Percentiles rank a stretch among this genome's conserved stretches.
Conservation (phyloP, 2,113 vertebrate species). For the Nettapus auritus region DNA sequence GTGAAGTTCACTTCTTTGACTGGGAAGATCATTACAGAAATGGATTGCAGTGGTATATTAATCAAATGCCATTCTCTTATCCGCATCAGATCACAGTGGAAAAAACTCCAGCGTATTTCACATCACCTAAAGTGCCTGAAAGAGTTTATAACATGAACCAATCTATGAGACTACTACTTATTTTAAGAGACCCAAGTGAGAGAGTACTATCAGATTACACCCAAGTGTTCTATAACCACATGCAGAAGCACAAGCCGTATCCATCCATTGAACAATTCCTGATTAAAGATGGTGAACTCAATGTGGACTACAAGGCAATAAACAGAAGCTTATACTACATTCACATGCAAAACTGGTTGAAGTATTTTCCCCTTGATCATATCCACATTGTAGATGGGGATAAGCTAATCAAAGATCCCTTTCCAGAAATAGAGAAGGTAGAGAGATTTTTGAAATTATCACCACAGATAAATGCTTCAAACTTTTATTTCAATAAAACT, state of each 20-base stretch:
- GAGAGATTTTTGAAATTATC: slow-evolving; percentile 90
- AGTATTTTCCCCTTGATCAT: slow-evolving; percentile 84
- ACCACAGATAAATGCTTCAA: slow-evolving; percentile 90
- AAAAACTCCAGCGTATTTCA: slow-evolving; percentile 98
- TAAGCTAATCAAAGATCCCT: slow-evolving; percentile 89
- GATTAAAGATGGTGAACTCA: slow-evolving; percentile 86
- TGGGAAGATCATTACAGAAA: slow-evolving; percentile 92
- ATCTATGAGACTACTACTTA: slow-evolving; percentile 88
- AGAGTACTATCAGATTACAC: slow-evolving; percentile 97
- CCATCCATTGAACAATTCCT: slow-evolving; percentile 89
- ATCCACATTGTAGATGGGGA: slow-evolving; percentile 96
- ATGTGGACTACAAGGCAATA: slow-evolving; percentile 95
- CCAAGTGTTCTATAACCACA: slow-evolving; percentile 94
- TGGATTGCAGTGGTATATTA: slow-evolving; percentile 90
- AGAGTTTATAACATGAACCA: slow-evolving; percentile 88
- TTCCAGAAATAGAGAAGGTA: slow-evolving; percentile 92
- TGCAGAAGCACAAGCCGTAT: slow-evolving; percentile 92
- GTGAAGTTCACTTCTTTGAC: slow-evolving; percentile 97
- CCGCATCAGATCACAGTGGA: slow-evolving; percentile 92
- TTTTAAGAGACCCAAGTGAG: slow-evolving; percentile 93
- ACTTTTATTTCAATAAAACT: slow-evolving; percentile 98
- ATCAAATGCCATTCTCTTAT: slow-evolving; percentile 91
- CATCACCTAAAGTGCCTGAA: slow-evolving; percentile 88
- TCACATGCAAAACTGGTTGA: slow-evolving; percentile 94
- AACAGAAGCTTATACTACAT: slow-evolving; percentile 93